Percentiles rank a stretch among this genome's conserved stretches.
Conservation (phyloP, 2,797 vertebrate species). For the Sciaenops ocellatus region DNA sequence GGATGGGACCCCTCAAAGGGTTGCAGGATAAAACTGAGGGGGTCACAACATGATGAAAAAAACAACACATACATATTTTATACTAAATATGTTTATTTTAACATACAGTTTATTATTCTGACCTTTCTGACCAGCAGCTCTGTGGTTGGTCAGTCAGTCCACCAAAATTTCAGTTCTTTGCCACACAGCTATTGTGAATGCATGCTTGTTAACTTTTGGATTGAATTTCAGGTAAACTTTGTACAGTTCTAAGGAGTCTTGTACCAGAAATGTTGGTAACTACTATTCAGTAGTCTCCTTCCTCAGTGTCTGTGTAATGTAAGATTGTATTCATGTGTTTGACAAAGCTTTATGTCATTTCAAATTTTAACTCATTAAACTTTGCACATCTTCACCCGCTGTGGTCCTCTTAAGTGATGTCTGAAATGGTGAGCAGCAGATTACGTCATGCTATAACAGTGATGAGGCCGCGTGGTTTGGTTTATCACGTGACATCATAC, state of each 20-base stretch:
- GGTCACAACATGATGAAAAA: background rate
- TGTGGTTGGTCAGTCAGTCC: no score
- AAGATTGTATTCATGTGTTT: conserved; percentile 22
- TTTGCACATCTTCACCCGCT: conserved; percentile 1
- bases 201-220: background rate
- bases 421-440: background rate
- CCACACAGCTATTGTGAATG: no score
- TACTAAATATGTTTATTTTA: conserved; percentile 13
- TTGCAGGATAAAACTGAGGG: background rate
- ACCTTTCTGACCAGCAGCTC: no score
- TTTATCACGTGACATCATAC: background rate
- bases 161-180: no score
- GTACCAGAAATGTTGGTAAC: conserved; percentile 7
- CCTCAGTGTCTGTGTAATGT: conserved; percentile 2
- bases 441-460: background rate
- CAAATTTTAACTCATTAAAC: conserved; percentile 42
- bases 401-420: conserved; percentile 9
- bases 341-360: conserved; percentile 17
- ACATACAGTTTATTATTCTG: background rate
- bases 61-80: no score
- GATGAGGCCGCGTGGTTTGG: background rate
- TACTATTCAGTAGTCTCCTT: background rate
- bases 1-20: background rate
- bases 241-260: background rate
- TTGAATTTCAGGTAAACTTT: background rate